Evolutionary conservation across 1,140 invertebrate genomes (phyloP), one percentile per base, ranked within the genome.

Genomic region (Atta colombica): DNA sequence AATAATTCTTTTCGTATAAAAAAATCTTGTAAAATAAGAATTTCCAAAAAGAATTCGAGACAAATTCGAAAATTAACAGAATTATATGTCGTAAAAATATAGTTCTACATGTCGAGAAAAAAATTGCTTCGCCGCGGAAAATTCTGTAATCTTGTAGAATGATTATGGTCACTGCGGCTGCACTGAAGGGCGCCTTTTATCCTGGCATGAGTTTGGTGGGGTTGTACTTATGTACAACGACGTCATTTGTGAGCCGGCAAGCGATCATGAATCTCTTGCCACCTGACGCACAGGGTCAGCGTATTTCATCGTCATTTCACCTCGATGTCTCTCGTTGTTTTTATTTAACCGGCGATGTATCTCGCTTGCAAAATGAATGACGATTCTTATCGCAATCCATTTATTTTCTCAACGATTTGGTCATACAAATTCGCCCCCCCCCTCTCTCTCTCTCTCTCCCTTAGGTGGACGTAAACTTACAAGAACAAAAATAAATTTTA

Each of bases 191-290:
- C 72, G 87, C 55, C 82, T 88, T 88, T 90, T 65, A 82, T 66
- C 77, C 53, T 61, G 25, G 65, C 28, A 65, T 51, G 69, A 61
- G 53, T 69, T 84, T 25, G 58, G 58, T 25, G 58, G 53, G 87
- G 75, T 82, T 81, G 90, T 91, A 89, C 90, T 90, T 91, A 89
- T 72, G 82, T 91, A n/a, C n/a, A 91, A 91, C 82, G 88, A 91
- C 82, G 86, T 91, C 88, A 78, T 91, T 91, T 90, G 90, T 55
- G 85, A 87, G 31, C 68, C 63, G 80, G 91, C 87, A 63, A 61
- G 51, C 74, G 69, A 81, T 58, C 90, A 90, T 90, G 90, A 91
- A 90, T 91, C 88, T 91, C 84, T 51, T 45, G 74, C 66, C 88
- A 90, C 86, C 80, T 88, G 86, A 90, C 86, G 86, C 80, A 71